A percentile compares a stretch with the other conserved stretches of the same genome.
These are phyloP conservation scores for Psilopsiagon aurifrons DNA, from an alignment of 2,113 vertebrate genomes.

Conservation along the genomic window DNA sequence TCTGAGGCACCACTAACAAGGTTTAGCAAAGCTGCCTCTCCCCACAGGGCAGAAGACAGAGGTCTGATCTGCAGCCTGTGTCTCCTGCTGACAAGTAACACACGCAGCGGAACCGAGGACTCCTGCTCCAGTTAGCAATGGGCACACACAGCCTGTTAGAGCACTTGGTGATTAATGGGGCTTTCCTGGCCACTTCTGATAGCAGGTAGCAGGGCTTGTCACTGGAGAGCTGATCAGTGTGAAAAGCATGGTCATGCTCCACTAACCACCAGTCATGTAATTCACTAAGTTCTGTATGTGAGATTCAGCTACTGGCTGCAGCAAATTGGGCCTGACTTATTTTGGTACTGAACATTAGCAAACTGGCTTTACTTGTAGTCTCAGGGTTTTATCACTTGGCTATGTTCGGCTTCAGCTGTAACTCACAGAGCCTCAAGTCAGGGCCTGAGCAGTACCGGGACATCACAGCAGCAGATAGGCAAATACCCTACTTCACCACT, in stretches of 20 bases:
- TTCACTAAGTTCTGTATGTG: background rate
- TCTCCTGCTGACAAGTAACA: background rate
- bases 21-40: background rate
- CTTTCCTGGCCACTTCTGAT: background rate
- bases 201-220: background rate
- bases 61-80: background rate
- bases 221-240: background rate
- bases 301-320: background rate
- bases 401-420: background rate
- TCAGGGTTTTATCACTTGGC: background rate
- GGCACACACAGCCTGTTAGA: background rate
- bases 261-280: background rate
- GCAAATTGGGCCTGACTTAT: background rate
- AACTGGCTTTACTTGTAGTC: background rate
- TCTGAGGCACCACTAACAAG: background rate
- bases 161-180: background rate
- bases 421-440: background rate
- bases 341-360: background rate
- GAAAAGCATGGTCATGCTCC: background rate
- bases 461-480: background rate
- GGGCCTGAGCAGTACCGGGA: background rate
- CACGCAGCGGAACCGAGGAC: background rate
- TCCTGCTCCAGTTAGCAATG: background rate
- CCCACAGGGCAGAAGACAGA: background rate
- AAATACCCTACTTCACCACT: background rate